Evolutionary conservation across 1,140 invertebrate genomes (phyloP).

Genomic region (Ruditapes philippinarum): DNA sequence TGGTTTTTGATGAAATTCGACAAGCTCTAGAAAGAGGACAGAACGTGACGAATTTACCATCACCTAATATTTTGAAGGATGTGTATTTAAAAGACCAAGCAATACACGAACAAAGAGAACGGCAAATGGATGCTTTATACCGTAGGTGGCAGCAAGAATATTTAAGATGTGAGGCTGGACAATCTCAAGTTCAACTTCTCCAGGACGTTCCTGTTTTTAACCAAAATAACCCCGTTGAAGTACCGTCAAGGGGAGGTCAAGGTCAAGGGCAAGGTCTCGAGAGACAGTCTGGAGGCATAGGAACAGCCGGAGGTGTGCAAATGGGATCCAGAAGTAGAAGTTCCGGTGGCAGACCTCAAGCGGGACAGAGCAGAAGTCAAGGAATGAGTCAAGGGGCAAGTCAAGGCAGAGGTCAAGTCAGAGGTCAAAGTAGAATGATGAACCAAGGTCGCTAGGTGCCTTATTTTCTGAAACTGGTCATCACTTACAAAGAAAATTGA

Average conservation of each 20-base stretch:
- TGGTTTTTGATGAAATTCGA: neutral
- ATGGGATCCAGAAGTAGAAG: too few species aligned
- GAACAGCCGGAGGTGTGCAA: too few species aligned
- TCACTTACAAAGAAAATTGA: too few species aligned
- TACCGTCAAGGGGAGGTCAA: too few species aligned
- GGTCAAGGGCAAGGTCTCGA: too few species aligned
- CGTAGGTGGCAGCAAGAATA: slow-evolving; percentile 1
- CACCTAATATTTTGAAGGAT: neutral
- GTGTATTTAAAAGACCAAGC: neutral
- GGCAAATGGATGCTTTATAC: neutral
- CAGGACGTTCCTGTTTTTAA: neutral
- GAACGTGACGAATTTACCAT: neutral
- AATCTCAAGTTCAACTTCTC: neutral
- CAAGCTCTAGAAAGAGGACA: neutral
- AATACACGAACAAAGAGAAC: neutral
- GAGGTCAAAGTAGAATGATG: neutral
- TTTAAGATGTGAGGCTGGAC: neutral
- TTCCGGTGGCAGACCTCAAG: too few species aligned
- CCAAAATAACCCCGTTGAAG: too few species aligned
- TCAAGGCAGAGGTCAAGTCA: neutral
- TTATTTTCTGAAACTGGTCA: too few species aligned
- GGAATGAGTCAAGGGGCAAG: neutral
- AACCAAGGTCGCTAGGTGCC: neutral
- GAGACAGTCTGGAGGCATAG: too few species aligned
- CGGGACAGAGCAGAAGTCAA: neutral